Base-by-base conservation (phyloP, 2,797 vertebrate genomes). In the Mormyrops boulengeri region DNA sequence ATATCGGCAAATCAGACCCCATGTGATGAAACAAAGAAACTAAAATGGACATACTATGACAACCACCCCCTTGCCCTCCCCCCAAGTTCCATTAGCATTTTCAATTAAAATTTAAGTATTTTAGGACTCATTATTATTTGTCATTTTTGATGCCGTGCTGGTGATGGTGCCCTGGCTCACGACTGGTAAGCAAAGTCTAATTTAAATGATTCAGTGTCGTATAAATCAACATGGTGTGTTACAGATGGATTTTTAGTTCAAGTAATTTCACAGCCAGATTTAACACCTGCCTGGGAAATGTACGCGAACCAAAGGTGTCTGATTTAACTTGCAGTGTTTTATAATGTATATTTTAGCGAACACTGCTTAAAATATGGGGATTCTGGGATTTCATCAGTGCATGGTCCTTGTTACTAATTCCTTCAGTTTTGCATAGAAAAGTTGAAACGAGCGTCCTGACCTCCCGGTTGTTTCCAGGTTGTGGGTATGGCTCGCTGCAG, bases 201-300 rank as follows among this genome's bases (percentile, higher is more conserved):
- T 89, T 87, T 66, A 30, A 69, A 19, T 87, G 89, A 89, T 89
- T 89, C 50, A 55, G 66, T 38, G 49, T 55, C n/a, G 30, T 34
- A 77, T 73, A 89, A 89, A 89, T 87, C 89, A 87, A 57, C 30
- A 60, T 14, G 38, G 50, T 69, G 62, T 52, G 94, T 96, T 95
- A 92, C 94, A 96, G 96, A 95, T 95, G 93, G 92, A 95, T 96
- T 94, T 96, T 94, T 95, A 95, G 93, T 95, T 95, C 95, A 94
- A 97, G 90, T 94, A 90, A 93, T 95, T 94, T 96, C 95, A 91
- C 93, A 95, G 92, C 93, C 52, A 89, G 60, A 55, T 22, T 41
- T 34, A 89, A 89, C 85, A 77, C 89, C 85, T 89, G 85, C 89
- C 50, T 87, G 85, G 89, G 85, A 89, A 87, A 87, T 52, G 49